phyloP scores from a whole-genome alignment of 2,113 vertebrate genomes.

The Xyrauchen texanus region DNA sequence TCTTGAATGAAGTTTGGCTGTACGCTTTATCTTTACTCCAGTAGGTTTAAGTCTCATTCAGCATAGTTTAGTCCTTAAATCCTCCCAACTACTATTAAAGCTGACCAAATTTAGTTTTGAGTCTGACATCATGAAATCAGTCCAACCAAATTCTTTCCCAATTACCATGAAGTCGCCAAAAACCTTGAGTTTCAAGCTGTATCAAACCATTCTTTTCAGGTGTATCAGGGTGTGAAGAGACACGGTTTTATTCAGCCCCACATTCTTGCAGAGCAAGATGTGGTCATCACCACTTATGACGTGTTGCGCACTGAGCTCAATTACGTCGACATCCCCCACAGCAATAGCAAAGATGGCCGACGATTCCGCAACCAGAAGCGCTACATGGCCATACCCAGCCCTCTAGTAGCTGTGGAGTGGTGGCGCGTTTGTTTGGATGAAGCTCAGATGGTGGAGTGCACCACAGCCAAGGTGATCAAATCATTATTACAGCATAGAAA shows the following conservation, averaged over 20 bases:
- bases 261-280: slow-evolving; percentile 92
- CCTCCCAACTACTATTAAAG: too few species aligned
- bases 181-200: too few species aligned
- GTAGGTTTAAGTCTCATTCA: too few species aligned
- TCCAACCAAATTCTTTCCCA: too few species aligned
- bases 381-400: slow-evolving; percentile 98
- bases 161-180: too few species aligned
- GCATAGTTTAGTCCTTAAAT: too few species aligned
- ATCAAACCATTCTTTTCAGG: slow-evolving; percentile 62
- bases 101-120: too few species aligned
- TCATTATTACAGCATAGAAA: too few species aligned
- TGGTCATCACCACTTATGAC: slow-evolving; percentile 97
- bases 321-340: slow-evolving; percentile 96
- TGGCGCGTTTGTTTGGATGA: slow-evolving; percentile 98
- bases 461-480: slow-evolving; percentile 85
- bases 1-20: too few species aligned
- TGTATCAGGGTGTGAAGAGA: slow-evolving; percentile 97
- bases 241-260: slow-evolving; percentile 95
- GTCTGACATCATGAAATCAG: too few species aligned
- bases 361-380: slow-evolving; percentile 95
- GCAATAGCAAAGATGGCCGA: slow-evolving; percentile 92
- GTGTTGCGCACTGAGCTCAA: slow-evolving; percentile 93
- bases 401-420: slow-evolving; percentile 96
- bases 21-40: too few species aligned
- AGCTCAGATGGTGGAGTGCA: slow-evolving; percentile 98